Evolutionary conservation across 2,113 vertebrate genomes (phyloP), one percentile per base, ranked within the genome.

Genomic region (Microcebus murinus): DNA sequence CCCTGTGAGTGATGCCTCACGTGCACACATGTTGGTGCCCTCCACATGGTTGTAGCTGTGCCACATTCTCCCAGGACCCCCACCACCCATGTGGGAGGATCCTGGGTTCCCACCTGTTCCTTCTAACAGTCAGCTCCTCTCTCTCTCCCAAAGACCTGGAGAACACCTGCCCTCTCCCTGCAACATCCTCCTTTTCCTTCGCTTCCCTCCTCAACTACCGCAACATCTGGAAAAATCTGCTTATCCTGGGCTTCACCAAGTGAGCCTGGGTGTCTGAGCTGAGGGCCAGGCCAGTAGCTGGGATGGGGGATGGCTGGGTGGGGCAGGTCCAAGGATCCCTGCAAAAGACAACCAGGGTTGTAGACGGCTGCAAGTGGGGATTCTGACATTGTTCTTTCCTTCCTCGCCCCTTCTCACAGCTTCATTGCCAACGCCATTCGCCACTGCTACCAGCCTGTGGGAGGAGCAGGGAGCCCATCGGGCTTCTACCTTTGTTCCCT

Each of bases 221-320:
- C 96, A 99, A 99, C 98, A 99, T 99, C 98, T 99, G 99, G 99
- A 99, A 99, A 98, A 99, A 99, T 97, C 96, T 99, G 36, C 99
- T 99, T 94, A 99, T 99, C 96, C 98, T 99, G 36, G 99, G 99
- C 95, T 99, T 99, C 97, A 99, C 99, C 98, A 99, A 99, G 99
- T 99, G 98, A 99, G 99, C 98, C 96, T 68, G 93, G 39, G 95
- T 96, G 89, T 92, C 52, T 74, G 95, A 88, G 67, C 94, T 52
- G 52, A 91, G 88, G 93, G 91, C 91, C 73, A 94, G 95, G 86
- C 91, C 74, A 73, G 93, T 86, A 65, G 70, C 88, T 76, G 93
- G 93, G 93, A 52, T 73, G 31, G 82, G 86, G 82, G 88, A 55
- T 65, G 91, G 48, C n/a, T 59, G 91, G 87, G 50, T 50, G 76